A percentile compares a stretch with the other conserved stretches of the same genome.
Evolutionary conservation across 2,113 vertebrate genomes (phyloP).

Genomic region (Fulica atra): DNA sequence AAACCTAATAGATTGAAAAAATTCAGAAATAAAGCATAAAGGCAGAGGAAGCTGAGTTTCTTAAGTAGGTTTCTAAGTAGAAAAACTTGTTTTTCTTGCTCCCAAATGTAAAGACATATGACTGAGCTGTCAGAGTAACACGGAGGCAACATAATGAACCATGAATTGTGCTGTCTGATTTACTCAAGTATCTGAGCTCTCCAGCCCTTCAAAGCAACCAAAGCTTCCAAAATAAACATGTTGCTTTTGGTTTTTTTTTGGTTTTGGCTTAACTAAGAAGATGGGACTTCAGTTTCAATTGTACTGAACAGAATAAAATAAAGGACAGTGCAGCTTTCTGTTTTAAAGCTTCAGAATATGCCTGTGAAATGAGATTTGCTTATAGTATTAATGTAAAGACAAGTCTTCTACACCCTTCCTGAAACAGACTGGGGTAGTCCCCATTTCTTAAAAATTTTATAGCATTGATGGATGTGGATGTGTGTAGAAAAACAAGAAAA

Average conservation of each 20-base stretch:
- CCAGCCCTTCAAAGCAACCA: neutral
- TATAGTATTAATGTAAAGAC: neutral
- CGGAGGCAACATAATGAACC: neutral
- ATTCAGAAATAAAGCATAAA: neutral
- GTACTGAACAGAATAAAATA: neutral
- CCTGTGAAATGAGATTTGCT: neutral
- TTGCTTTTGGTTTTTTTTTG: neutral
- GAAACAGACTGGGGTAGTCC: neutral
- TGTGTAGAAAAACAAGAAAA: neutral
- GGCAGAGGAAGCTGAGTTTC: neutral
- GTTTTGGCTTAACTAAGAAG: neutral
- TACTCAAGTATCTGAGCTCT: neutral
- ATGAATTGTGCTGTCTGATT: neutral
- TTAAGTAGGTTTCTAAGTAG: neutral
- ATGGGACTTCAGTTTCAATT: neutral
- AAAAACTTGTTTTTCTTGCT: neutral
- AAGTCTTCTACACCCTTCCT: neutral
- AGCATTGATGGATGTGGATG: neutral
- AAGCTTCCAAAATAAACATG: neutral
- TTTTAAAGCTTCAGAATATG: neutral
- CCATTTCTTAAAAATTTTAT: neutral
- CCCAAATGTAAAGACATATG: conserved; percentile 6
- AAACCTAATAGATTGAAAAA: neutral
- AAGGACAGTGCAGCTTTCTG: neutral
- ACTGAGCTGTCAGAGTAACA: neutral